Conservation (phyloP, 2,797 vertebrate species). For the Anolis apletophallus region DNA sequence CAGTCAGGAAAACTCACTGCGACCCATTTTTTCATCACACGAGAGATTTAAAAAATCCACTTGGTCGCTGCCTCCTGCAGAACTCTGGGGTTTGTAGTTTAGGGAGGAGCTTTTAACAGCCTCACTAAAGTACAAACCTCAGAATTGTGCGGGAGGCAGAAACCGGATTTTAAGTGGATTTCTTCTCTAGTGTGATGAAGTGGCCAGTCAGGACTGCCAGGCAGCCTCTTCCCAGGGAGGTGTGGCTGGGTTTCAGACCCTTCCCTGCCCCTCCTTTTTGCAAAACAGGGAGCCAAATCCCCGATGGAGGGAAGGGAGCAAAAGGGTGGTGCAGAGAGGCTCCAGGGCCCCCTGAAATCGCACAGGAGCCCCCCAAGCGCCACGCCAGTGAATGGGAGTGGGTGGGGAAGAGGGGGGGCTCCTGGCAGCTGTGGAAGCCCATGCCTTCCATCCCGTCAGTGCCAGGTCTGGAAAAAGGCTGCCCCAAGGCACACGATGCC, state of each 20-base stretch:
- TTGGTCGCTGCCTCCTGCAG: too few species aligned
- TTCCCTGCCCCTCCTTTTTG: fast-evolving
- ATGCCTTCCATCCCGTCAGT: neutral
- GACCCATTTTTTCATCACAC: too few species aligned
- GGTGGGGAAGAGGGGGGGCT: neutral
- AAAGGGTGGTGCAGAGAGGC: neutral
- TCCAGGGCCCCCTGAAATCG: neutral
- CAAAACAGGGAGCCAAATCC: neutral
- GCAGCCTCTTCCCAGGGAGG: neutral
- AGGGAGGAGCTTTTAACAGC: too few species aligned
- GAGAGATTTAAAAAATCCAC: too few species aligned
- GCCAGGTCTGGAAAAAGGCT: constrained; percentile 8
- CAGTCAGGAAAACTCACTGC: too few species aligned
- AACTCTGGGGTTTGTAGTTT: too few species aligned
- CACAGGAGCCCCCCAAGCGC: neutral
- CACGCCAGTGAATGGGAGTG: neutral
- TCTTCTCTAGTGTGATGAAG: too few species aligned
- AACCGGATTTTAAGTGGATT: too few species aligned
- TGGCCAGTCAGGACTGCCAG: too few species aligned
- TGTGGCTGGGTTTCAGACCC: neutral
- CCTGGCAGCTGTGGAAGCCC: neutral
- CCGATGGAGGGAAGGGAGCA: too few species aligned
- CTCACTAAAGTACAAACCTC: too few species aligned
- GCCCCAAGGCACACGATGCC: constrained; percentile 30
- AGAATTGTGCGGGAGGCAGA: too few species aligned